Percentiles rank a stretch among this genome's conserved stretches.
Evolutionary conservation across 2,113 vertebrate genomes (phyloP).

Genomic region (Lepus timidus): DNA sequence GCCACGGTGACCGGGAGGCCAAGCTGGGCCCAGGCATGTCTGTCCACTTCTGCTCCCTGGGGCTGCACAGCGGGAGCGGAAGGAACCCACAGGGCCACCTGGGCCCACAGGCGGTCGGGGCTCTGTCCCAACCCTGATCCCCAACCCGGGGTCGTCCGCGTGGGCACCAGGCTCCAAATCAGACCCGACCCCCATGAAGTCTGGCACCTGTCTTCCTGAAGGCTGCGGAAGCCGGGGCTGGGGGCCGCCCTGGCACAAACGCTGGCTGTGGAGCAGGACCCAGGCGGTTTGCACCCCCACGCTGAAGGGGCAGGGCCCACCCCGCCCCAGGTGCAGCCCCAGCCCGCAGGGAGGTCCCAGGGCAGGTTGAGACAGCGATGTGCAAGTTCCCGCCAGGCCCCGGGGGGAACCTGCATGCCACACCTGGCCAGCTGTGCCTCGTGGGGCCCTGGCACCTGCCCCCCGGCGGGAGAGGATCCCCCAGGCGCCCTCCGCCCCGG

Average conservation of each 20-base stretch:
- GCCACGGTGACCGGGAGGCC: background rate
- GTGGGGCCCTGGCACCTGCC: background rate
- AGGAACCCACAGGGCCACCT: background rate
- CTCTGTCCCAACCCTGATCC: background rate
- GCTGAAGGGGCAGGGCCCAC: background rate
- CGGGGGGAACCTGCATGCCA: background rate
- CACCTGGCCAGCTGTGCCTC: background rate
- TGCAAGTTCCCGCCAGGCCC: rapidly evolving
- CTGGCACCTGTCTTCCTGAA: background rate
- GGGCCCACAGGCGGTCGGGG: background rate
- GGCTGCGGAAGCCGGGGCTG: too few relatives aligned
- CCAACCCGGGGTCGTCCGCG: background rate
- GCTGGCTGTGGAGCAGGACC: background rate
- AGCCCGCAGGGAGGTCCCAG: background rate
- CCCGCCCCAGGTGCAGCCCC: background rate
- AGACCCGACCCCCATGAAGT: background rate
- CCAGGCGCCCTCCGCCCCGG: background rate
- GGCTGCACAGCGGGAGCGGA: background rate
- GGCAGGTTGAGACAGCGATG: rapidly evolving
- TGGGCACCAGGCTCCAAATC: background rate
- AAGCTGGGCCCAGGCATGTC: background rate
- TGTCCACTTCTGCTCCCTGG: background rate
- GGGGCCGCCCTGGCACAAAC: background rate
- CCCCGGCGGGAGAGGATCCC: background rate
- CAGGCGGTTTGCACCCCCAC: rapidly evolving